Base-by-base conservation (phyloP, 2,888 invertebrate genomes). In the Asteroscopus sphinx region DNA sequence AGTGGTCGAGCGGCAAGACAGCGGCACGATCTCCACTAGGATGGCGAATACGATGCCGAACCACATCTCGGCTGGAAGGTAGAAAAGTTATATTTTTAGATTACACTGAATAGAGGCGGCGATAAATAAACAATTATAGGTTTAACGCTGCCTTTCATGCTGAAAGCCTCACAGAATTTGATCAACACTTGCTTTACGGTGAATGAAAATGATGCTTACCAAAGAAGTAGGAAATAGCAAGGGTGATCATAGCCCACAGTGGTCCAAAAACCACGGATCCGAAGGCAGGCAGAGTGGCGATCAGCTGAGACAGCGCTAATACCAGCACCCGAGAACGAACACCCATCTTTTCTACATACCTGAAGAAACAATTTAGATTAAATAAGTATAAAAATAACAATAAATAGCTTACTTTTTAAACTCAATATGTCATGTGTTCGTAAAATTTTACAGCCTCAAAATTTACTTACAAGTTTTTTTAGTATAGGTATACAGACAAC, bases 41-140 rank as follows among this genome's bases (percentile, higher is more conserved):
- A 98, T 97, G 2, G 98, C 98, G 87, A 98, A 98, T 3, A 98
- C 96, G 66, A 98, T 98, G 44, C 98, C 98, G 88, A 98, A 98
- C 98, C 98, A 98, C 98, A 98, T 98, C 92, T 98, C 98, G 78
- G 98, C 98, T 97, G 92, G 8, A 93, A 93, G 53, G 36, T 40
- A 62, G 32, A 46, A 33, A 48, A 36, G 32, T 0, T n/a, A 12
- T 25, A 7, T 17, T 13, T 9, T 41, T 13, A n/a, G 4, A 8
- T 6, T 17, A 15, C 1, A 16, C 0, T 33, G 6, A 21, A 21
- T 21, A 4, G 21, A 21, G 21, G 6, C 6, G 21, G 21, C 21
- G 21, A 6, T 21, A 4, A n/a, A n/a, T n/a, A n/a, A n/a, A n/a
- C n/a, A n/a, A n/a, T n/a, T n/a, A n/a, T n/a, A n/a, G n/a, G n/a